phyloP scores from a whole-genome alignment of 2,797 vertebrate genomes.

The Acomys russatus region DNA sequence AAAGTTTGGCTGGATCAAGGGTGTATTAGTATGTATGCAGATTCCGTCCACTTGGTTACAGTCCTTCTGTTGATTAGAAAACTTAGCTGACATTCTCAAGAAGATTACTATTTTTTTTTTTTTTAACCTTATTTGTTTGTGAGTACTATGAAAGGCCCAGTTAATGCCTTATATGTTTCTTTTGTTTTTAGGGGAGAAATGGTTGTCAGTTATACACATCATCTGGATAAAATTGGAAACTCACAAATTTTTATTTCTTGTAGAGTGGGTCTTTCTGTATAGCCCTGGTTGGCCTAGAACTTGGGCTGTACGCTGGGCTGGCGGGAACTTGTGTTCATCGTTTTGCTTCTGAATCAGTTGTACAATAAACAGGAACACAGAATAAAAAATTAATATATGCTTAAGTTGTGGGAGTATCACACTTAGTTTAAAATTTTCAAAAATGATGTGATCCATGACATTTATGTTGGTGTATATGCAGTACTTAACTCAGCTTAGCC shows the following conservation, averaged over 20 bases:
- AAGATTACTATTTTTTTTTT: neutral
- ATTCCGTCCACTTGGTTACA: neutral
- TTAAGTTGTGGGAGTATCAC: neutral
- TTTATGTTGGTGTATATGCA: constrained; percentile 16
- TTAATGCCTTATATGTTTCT: constrained; percentile 21
- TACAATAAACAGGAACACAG: neutral
- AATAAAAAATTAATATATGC: neutral
- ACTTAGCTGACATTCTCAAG: neutral
- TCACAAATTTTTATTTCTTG: neutral
- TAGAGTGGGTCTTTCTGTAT: neutral
- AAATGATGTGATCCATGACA: neutral
- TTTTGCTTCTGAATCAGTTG: neutral
- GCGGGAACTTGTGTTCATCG: neutral
- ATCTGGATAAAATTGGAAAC: constrained; percentile 4
- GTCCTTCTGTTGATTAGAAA: constrained; percentile 27
- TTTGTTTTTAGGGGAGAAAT: neutral
- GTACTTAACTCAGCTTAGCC: neutral
- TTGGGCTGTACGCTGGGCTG: neutral
- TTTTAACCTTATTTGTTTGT: neutral
- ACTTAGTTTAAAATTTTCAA: neutral
- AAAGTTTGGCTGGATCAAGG: constrained; percentile 99
- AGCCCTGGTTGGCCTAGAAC: neutral
- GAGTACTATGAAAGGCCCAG: neutral
- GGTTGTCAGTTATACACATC: constrained; percentile 31
- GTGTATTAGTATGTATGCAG: constrained; percentile 95